Evolutionary conservation across 2,888 invertebrate genomes (phyloP).

Genomic region (Lasioglossum oenotherae): DNA sequence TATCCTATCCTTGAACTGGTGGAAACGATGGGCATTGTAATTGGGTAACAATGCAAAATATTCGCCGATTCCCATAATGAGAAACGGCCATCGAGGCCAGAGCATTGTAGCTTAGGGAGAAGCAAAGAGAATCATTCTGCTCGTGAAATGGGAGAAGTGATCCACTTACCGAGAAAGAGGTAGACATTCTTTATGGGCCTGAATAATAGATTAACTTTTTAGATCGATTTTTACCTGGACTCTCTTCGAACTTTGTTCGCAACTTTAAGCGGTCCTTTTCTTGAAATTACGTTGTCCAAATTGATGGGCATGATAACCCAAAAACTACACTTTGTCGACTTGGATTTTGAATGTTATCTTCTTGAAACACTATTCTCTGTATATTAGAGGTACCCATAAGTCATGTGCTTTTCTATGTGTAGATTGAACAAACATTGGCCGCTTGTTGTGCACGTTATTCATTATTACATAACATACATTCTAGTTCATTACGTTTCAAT

Average conservation of each 20-base stretch:
- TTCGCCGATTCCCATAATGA: constrained; percentile 3
- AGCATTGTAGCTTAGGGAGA: background rate
- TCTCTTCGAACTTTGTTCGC: background rate
- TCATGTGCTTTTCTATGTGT: no score
- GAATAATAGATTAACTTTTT: background rate
- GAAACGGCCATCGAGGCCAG: background rate
- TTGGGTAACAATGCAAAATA: constrained; percentile 14
- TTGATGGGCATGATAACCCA: background rate
- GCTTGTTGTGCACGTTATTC: no score
- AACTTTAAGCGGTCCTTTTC: background rate
- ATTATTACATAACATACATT: no score
- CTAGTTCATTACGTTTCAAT: no score
- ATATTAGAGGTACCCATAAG: no score
- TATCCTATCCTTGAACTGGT: constrained; percentile 1
- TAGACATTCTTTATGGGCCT: background rate
- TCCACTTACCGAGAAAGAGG: constrained; percentile 10
- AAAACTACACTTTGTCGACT: background rate
- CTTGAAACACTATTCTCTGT: background rate
- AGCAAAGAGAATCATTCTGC: background rate
- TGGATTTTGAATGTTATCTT: background rate
- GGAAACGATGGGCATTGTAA: constrained; percentile 11
- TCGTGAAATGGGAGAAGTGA: background rate
- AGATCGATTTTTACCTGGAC: background rate
- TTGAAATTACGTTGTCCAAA: background rate
- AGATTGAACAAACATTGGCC: no score